Base-by-base conservation (phyloP, 2,888 invertebrate genomes). In the Parthenolecanium corni region DNA sequence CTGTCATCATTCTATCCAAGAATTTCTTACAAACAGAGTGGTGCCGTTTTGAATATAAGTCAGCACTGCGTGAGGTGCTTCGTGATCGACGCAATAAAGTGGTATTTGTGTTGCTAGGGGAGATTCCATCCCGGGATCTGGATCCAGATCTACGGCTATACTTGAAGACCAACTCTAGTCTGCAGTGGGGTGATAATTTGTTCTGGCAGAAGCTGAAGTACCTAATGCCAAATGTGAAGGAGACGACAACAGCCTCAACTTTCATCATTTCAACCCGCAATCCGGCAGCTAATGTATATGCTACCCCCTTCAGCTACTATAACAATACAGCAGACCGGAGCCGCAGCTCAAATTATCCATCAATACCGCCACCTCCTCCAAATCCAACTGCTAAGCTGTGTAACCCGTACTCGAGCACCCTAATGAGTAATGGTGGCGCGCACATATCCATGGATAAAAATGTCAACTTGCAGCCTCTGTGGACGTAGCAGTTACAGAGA, bases 181-280 rank as follows among this genome's bases (percentile, higher is more conserved):
- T 96, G 72, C 88, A 89, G 74, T 91, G 89, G 86, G 89, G 89
- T 67, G 94, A 96, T 76, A 86, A 89, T 73, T 84, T 90, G 73
- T 96, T 96, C 78, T 96, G 96, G 96, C 91, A 93, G 73, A 94
- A 95, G 76, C 78, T 96, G 67, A 83, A 88, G 72, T 89, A 89
- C 72, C 88, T 91, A 62, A 83, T 94, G 82, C 93, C 93, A 65
- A 88, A 89, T 75, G 80, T 82, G 69, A 77, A 81, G 61, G 61
- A 61, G 23, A 49, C 31, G 38, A 20, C 61, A 23, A 49, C 31
- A 23, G 36, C 61, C 16, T 51, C 61, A 4, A 51, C 61, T 9
- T 61, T 61, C 40, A 51, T 61, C 40, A 61, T 61, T 38, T 61
- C 61, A 20, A 49, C 61, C 49, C 31, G 61, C 16, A 49, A 61